Base-by-base conservation (phyloP, 2,113 vertebrate species). In the Hyperopisus bebe region DNA sequence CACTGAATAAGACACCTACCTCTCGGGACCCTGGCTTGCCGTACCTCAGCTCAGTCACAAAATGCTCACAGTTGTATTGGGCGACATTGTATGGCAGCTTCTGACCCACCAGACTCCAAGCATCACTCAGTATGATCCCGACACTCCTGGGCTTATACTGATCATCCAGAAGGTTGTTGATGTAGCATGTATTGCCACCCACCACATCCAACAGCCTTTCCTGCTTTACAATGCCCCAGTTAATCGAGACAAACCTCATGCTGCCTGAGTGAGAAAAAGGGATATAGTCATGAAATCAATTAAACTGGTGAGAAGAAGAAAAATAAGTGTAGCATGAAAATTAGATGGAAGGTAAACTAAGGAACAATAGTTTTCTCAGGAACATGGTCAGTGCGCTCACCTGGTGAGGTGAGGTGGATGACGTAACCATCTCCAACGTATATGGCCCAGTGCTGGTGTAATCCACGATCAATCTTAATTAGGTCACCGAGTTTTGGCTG, bases 401-500 rank as follows among this genome's bases (percentile, higher is more conserved):
- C 91, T 44, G 95, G 93, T 86, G 97, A 96, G 0, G 96, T 95
- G 90, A 99, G 85, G 90, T 98, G 97, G 90, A 98, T 91, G 35
- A 98, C 94, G 1, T 92, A 96, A 87, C 96, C 97, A 1, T 97
- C 91, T 0, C 97, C 97, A 21, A 98, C 89, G 21, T 98, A 98
- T 74, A 98, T 88, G 6, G 94, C 97, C 97, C 97, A 98, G 93
- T 98, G 97, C 55, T 96, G 94, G 90, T 97, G n/a, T n/a, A n/a
- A 98, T 5, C 90, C 15, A 46, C 97, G 94, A 89, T 94, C 95
- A 90, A 98, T 96, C 92, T 98, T 97, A 1, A 98, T 97, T 92
- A 97, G 90, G 92, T 97, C 97, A 21, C 97, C 96, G 4, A 42
- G 92, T 24, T 96, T 90, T n/a, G 96, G 96, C 85, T 96, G 95